Base-by-base conservation (phyloP, 53 echinoderm and acorn worm species). In the Arbacia lixula region DNA sequence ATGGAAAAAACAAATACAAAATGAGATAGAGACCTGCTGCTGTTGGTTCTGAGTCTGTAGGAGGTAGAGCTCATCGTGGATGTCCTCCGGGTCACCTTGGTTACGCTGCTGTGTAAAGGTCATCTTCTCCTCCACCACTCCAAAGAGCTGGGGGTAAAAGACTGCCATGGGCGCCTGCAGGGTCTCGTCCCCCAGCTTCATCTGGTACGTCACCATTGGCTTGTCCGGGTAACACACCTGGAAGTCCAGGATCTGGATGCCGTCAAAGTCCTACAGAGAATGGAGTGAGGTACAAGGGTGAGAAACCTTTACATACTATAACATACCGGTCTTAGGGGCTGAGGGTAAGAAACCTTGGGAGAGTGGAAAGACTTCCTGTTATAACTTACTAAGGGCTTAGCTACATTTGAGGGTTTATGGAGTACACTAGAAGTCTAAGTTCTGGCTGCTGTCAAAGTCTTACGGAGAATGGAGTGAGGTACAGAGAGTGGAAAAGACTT, bases 121-220 rank as follows among this genome's bases (percentile, higher is more conserved):
- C 90, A 95, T 90, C 82, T 92, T 92, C 69, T 95, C 90, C 0
- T 88, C 87, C 36, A 88, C 72, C 11, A 99, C 85, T 34, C 95
- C 95, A 78, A 94, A 99, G 32, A 88, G 52, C 40, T 92, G 85
- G 3, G 99, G 99, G 41, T 99, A 95, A 75, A 99, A 99, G 38
- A 99, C 53, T 14, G 90, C 99, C 99, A 99, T 99, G 40, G 99
- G 99, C 3, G 99, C 94, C 22, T 92, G 92, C 38, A 95, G 74
- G 33, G 94, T 94, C 83, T 99, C 95, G 36, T 98, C 98, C 0
- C 98, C 98, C 19, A 99, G 91, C 60, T 99, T 99, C 78, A 99
- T 62, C 66, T 99, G 95, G 83, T 99, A 99, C 87, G 88, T 92
- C 43, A 95, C 71, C 11, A 90, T 94, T 0, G 99, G 95, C 38